Evolutionary conservation across 1,140 invertebrate species (phyloP), one percentile per base, ranked within the genome.

Genomic region (Aphaenogaster floridana): DNA sequence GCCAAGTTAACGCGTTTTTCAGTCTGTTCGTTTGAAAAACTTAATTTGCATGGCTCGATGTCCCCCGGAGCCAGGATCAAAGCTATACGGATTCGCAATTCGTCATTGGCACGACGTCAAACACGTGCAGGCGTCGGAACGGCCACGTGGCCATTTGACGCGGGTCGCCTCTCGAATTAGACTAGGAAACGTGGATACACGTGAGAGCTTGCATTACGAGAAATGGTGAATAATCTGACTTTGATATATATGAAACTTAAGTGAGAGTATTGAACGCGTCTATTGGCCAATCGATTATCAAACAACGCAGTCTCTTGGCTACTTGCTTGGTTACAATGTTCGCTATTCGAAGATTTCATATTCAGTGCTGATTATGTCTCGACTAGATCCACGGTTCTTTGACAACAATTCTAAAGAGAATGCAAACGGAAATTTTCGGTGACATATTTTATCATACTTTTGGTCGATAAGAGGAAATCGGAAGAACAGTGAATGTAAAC

Each of bases 61-160:
- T 72, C n/a, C 50, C 45, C 3, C 52, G 52, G 28, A 69, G 63
- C 63, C 48, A 48, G 71, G 52, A 72, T 74, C 69, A 69, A 80
- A 68, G 64, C 69, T 59, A 2, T 17, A 42, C 36, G 68, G 80
- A 83, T 61, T 83, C 54, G 54, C 54, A 36, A 74, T 74, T 83
- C 50, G 21, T 13, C 68, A 66, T 28, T 52, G 54, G 76, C 42
- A 72, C 80, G 69, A 64, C 88, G 71, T 83, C 71, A 63, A 76
- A 89, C 89, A 90, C 89, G 89, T 90, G 89, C 78, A 48, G 57
- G 21, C 36, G 61, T 21, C 63, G 45, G 28, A 13, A 34, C 50
- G 64, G 85, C 85, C 89, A 89, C 88, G 89, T 90, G 89, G 89
- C 63, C 13, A 34, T 42, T 42, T 76, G 28, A 54, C 21, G 34